Percentiles rank a stretch among this genome's conserved stretches.
These are phyloP conservation scores for Bombycilla garrulus DNA, from an alignment of 2,113 vertebrate species.

Conservation along the genomic window DNA sequence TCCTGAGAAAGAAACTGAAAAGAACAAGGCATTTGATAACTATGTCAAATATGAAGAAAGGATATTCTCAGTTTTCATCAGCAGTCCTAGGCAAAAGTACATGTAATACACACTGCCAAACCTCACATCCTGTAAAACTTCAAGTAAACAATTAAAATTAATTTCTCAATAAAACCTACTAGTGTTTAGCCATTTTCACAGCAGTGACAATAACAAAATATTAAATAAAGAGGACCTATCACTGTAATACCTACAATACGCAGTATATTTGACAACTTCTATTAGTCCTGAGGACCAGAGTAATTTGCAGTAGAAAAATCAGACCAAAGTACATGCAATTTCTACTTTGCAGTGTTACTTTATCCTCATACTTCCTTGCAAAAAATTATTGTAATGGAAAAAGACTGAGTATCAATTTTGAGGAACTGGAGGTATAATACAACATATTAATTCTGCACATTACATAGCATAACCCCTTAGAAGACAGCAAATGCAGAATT, in stretches of 20 bases:
- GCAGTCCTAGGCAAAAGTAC: background rate
- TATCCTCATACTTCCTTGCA: background rate
- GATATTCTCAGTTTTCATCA: background rate
- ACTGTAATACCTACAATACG: background rate
- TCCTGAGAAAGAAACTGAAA: background rate
- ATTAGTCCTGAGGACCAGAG: background rate
- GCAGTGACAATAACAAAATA: background rate
- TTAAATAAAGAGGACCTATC: background rate
- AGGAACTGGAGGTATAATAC: background rate
- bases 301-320: background rate
- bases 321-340: background rate
- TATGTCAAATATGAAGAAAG: background rate
- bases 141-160: background rate
- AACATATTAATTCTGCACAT: background rate
- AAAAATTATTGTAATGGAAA: background rate
- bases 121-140: background rate
- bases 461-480: background rate
- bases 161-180: background rate
- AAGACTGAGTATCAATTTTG: background rate
- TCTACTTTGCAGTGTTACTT: background rate
- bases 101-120: rapidly evolving
- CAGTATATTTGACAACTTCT: background rate
- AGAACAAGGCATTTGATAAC: background rate
- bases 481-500: background rate
- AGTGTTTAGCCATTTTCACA: background rate